Conservation (phyloP, 2,113 vertebrate genomes). For the Chionodraco myersi region DNA sequence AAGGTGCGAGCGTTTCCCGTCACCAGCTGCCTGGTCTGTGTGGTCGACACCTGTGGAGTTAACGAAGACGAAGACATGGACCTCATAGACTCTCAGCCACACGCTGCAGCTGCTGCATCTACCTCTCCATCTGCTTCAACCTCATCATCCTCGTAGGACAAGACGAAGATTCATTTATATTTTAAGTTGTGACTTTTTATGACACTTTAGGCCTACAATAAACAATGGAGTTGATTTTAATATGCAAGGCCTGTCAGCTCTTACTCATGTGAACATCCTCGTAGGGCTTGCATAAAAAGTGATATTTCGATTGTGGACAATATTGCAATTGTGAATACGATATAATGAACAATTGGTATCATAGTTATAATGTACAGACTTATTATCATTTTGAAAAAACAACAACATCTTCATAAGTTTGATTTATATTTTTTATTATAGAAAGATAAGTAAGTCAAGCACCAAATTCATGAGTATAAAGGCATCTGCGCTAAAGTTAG, state of each 20-base stretch:
- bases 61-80: conserved; percentile 90
- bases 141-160: conserved; percentile 39
- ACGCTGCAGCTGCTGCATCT: conserved; percentile 8
- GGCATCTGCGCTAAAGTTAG: conserved; percentile 15
- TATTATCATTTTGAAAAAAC: no score
- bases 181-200: not conserved
- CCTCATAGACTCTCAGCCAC: conserved; percentile 72
- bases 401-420: not conserved
- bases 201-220: not conserved
- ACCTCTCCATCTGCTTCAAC: conserved; percentile 36
- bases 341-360: no score
- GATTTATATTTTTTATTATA: conserved; percentile 10
- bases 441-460: conserved; percentile 7
- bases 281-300: no score
- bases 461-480: conserved; percentile 33
- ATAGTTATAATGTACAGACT: no score
- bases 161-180: not conserved
- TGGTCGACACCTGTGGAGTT: conserved; percentile 96
- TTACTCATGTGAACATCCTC: not conserved
- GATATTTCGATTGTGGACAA: no score
- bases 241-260: not conserved
- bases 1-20: conserved; percentile 97
- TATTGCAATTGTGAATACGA: no score
- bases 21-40: conserved; percentile 96
- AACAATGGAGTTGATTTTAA: not conserved